Conservation (phyloP, 1,140 invertebrate species). For the Pollicipes pollicipes region DNA sequence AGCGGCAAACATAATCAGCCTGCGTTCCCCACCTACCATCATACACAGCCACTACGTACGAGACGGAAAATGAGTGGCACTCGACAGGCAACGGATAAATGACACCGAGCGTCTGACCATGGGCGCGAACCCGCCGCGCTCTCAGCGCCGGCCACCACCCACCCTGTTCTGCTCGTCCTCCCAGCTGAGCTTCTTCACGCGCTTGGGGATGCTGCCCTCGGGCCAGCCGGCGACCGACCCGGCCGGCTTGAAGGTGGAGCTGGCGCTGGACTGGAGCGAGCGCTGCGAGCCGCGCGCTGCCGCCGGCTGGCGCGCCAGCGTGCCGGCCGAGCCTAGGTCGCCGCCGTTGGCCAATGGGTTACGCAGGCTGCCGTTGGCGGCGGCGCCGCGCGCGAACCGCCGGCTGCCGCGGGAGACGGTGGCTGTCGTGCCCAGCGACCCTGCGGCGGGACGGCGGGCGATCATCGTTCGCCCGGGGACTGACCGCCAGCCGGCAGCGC, state of each 20-base stretch:
- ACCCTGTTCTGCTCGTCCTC: conserved; percentile 36
- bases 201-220: conserved; percentile 35
- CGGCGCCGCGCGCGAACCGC: neutral
- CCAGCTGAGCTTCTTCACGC: conserved; percentile 54
- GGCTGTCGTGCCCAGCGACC: neutral
- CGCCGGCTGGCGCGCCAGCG: conserved; percentile 11
- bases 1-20: too few species aligned
- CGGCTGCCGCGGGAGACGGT: neutral
- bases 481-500: too few species aligned
- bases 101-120: too few species aligned
- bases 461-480: too few species aligned
- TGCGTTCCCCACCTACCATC: too few species aligned
- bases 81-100: too few species aligned
- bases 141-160: too few species aligned
- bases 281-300: conserved; percentile 16
- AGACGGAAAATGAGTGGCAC: too few species aligned
- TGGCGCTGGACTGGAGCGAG: conserved; percentile 2
- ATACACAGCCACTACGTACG: too few species aligned
- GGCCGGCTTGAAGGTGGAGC: neutral
- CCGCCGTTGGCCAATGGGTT: neutral
- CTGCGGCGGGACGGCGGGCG: too few species aligned
- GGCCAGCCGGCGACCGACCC: conserved; percentile 27
- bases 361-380: neutral
- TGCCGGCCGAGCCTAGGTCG: neutral
- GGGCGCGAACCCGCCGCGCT: too few species aligned